These are phyloP conservation scores for Salminus brasiliensis DNA, from an alignment of 2,113 vertebrate genomes.

Conservation along the genomic window DNA sequence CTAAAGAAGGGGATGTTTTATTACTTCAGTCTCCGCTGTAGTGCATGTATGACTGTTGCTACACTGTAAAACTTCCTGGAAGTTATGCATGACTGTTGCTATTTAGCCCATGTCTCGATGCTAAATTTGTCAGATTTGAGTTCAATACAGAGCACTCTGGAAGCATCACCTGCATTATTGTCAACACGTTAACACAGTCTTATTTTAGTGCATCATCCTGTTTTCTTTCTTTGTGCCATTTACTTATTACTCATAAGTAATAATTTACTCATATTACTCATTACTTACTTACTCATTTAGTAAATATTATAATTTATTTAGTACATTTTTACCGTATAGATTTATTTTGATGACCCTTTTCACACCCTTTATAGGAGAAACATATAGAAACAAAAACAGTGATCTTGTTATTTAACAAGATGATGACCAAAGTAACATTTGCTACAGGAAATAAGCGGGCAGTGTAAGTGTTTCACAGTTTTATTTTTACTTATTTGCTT, in stretches of 20 bases:
- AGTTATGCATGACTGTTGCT: conserved; percentile 39
- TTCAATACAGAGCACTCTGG: background rate
- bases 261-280: no score
- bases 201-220: background rate
- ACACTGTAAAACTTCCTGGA: conserved; percentile 49
- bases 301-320: no score
- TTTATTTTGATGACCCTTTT: no score
- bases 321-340: no score
- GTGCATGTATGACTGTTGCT: conserved; percentile 61
- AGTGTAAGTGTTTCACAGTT: background rate
- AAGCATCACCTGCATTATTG: background rate
- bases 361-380: no score
- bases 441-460: background rate
- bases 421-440: background rate
- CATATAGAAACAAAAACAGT: no score
- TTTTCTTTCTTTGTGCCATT: background rate
- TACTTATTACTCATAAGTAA: no score
- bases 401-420: no score
- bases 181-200: background rate
- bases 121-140: conserved; percentile 34
- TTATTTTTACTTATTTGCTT: conserved; percentile 16
- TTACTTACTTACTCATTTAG: no score
- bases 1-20: conserved; percentile 52
- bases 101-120: conserved; percentile 12
- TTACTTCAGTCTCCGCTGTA: conserved; percentile 42